These are phyloP conservation scores for Notiomystis cincta DNA, from an alignment of 2,113 vertebrate genomes.

Conservation along the genomic window DNA sequence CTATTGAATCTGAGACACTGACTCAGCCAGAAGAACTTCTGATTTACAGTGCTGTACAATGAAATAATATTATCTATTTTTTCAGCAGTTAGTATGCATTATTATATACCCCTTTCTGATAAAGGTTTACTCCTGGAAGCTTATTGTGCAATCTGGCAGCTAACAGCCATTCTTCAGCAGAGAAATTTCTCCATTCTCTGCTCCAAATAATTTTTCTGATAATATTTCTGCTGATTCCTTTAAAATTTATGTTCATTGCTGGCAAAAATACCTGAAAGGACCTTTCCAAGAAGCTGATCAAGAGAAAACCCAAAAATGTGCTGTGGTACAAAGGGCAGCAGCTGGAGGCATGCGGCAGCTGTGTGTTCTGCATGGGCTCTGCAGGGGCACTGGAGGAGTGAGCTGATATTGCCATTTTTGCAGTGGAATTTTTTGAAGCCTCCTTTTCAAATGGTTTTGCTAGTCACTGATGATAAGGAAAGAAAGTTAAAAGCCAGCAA, in stretches of 20 bases:
- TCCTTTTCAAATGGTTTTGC: background rate
- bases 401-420: background rate
- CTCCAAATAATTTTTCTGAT: background rate
- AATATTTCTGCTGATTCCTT: background rate
- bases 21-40: rapidly evolving
- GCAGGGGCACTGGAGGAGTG: background rate
- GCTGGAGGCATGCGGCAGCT: background rate
- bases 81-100: background rate
- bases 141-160: background rate
- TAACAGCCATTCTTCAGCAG: background rate
- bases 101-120: background rate
- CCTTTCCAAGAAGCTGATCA: background rate
- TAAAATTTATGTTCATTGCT: background rate
- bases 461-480: background rate
- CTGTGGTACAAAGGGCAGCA: background rate
- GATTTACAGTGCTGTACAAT: background rate
- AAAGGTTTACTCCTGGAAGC: background rate
- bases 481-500: background rate
- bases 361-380: background rate
- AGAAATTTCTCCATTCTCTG: background rate
- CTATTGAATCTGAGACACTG: background rate
- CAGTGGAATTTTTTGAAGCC: background rate
- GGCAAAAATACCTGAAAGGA: background rate
- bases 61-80: background rate
- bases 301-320: background rate